These are phyloP conservation scores for Trissolcus basalis DNA, from an alignment of 1,140 invertebrate species.

Conservation along the genomic window DNA sequence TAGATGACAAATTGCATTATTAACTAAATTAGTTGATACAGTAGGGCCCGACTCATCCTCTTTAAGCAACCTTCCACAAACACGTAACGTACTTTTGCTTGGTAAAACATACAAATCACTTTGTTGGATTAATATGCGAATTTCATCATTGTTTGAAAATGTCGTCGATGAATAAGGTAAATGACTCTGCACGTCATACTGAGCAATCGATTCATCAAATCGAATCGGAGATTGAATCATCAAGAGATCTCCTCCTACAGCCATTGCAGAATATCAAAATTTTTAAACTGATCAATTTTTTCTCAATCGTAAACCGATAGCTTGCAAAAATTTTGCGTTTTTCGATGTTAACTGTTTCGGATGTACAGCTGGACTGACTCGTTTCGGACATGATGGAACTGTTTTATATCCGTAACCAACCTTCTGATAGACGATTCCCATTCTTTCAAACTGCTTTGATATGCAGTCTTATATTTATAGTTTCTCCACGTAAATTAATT, in stretches of 20 bases:
- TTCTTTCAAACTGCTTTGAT: slow-evolving; percentile 27
- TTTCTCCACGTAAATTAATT: slow-evolving; percentile 40
- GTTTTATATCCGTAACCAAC: slow-evolving; percentile 35
- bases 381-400: not conserved
- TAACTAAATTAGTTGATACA: slow-evolving; percentile 6
- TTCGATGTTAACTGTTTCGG: slow-evolving; percentile 10
- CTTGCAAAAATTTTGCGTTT: slow-evolving; percentile 18
- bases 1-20: slow-evolving; percentile 50
- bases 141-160: slow-evolving; percentile 66
- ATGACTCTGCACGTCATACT: slow-evolving; percentile 66
- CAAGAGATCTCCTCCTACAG: not conserved
- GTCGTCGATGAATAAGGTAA: slow-evolving; percentile 64
- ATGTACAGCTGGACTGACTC: slow-evolving; percentile 1
- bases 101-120: slow-evolving; percentile 29
- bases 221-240: not conserved
- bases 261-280: not conserved
- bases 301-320: not conserved
- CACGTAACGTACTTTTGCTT: slow-evolving; percentile 38
- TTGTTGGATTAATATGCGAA: slow-evolving; percentile 67
- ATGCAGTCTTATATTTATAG: slow-evolving; percentile 58
- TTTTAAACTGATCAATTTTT: too few species aligned
- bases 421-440: slow-evolving; percentile 24
- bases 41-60: slow-evolving; percentile 47
- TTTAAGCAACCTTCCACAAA: slow-evolving; percentile 26
- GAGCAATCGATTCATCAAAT: slow-evolving; percentile 62